Evolutionary conservation across 2,888 invertebrate species (phyloP), one percentile per base, ranked within the genome.

Genomic region (Volucella inanis): DNA sequence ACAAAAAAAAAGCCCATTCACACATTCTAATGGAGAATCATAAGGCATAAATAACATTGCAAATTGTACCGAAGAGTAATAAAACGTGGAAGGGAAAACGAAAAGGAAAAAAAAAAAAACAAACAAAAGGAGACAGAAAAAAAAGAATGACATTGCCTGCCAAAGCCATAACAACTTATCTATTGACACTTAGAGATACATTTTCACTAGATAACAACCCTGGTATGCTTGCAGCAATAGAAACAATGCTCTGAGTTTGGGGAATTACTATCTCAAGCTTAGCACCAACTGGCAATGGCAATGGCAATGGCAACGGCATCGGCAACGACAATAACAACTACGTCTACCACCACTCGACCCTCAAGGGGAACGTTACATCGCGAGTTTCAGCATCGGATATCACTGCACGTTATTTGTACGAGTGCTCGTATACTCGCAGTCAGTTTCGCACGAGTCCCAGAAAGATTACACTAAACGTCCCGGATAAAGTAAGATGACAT

Each of bases 121-220:
- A 61, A 57, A 64, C 71, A 47, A 47, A 77, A 79, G 55, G 50
- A 72, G 50, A 79, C 54, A 41, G 54, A 68, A 49, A 72, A 72
- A 59, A 80, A 55, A 52, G 67, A 38, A 15, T 31, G 14, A 47
- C 55, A 59, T 47, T 54, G 71, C 65, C 75, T 80, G 80, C 70
- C 65, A 71, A 61, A 67, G 80, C 80, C 71, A 61, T 84, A 80
- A 76, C 84, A 80, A 84, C 80, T 84, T 80, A 84, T 84, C 84
- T 84, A 84, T 84, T 84, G 84, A 84, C 84, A 84, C 80, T 80
- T 84, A 80, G 80, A 80, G 80, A 84, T 76, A 84, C 75, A 84
- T 75, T 80, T 67, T 39, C 79, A 65, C 75, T 47, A 75, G 83
- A 84, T 84, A 84, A 41, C 59, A 49, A 55, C 50, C 31, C 55